Conservation (phyloP, 2,888 invertebrate species). For the Dexiosoma caninum region DNA sequence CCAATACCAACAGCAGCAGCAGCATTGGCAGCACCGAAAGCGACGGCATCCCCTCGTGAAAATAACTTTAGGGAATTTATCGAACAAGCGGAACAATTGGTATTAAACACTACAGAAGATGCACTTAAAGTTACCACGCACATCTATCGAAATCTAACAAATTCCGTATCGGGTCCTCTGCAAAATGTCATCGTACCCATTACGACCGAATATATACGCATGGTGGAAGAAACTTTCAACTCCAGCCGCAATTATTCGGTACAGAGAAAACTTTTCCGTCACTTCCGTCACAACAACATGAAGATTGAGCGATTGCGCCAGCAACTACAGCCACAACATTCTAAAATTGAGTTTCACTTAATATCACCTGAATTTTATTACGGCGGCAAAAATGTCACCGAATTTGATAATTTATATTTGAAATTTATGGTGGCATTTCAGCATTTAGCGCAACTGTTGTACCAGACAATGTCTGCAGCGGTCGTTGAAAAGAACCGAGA, state of each 20-base stretch:
- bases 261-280: conserved; percentile 61
- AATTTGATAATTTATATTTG: conserved; percentile 66
- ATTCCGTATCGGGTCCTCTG: conserved; percentile 44
- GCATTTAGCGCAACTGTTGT: conserved; percentile 49
- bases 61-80: conserved; percentile 56
- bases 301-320: conserved; percentile 61
- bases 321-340: conserved; percentile 43
- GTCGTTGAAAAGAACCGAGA: conserved; percentile 64
- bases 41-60: conserved; percentile 11
- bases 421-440: conserved; percentile 63
- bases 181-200: conserved; percentile 45
- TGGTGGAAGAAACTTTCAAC: conserved; percentile 44
- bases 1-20: background rate
- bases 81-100: conserved; percentile 57
- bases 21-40: background rate
- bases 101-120: conserved; percentile 63
- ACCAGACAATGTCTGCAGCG: conserved; percentile 52
- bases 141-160: conserved; percentile 60
- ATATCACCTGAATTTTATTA: conserved; percentile 65
- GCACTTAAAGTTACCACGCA: conserved; percentile 61
- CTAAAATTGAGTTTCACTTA: conserved; percentile 63
- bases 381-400: conserved; percentile 57
- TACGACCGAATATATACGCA: conserved; percentile 52
- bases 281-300: conserved; percentile 60
- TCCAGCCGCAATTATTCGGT: conserved; percentile 49